Conservation (phyloP, 2,888 invertebrate genomes). For the Dorcus parallelipipedus region DNA sequence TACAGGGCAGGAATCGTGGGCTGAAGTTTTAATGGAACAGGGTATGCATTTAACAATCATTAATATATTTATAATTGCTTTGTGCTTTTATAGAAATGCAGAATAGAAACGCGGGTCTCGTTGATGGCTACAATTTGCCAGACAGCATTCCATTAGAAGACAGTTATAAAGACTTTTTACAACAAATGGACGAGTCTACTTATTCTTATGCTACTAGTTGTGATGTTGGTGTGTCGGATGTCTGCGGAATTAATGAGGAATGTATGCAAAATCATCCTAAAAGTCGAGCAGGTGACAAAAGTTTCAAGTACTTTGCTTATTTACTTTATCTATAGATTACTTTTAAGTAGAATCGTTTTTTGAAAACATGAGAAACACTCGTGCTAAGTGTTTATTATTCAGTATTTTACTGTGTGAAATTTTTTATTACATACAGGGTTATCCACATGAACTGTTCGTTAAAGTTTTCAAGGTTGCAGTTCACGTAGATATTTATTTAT, state of each 20-base stretch:
- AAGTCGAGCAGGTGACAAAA: slow-evolving; percentile 48
- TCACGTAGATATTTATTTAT: no score
- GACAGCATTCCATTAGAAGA: slow-evolving; percentile 2
- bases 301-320: no score
- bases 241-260: slow-evolving; percentile 68
- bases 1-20: slow-evolving; percentile 55
- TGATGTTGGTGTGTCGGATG: slow-evolving; percentile 55
- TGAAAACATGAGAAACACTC: no score
- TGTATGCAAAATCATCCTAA: slow-evolving; percentile 59
- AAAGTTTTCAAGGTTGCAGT: no score
- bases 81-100: slow-evolving; percentile 1
- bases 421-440: no score
- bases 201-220: slow-evolving; percentile 48
- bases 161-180: slow-evolving; percentile 14
- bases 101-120: slow-evolving; percentile 6
- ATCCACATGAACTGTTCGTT: no score
- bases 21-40: slow-evolving; percentile 40
- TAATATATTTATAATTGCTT: neutral
- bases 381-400: no score
- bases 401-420: no score
- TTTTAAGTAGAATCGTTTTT: no score
- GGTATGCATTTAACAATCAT: slow-evolving; percentile 5
- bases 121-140: slow-evolving; percentile 2
- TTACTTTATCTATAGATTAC: no score
- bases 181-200: slow-evolving; percentile 28